A percentile compares a stretch with the other conserved stretches of the same genome.
phyloP scores from a whole-genome alignment of 2,888 invertebrate genomes.

The Rhamnusium bicolor region DNA sequence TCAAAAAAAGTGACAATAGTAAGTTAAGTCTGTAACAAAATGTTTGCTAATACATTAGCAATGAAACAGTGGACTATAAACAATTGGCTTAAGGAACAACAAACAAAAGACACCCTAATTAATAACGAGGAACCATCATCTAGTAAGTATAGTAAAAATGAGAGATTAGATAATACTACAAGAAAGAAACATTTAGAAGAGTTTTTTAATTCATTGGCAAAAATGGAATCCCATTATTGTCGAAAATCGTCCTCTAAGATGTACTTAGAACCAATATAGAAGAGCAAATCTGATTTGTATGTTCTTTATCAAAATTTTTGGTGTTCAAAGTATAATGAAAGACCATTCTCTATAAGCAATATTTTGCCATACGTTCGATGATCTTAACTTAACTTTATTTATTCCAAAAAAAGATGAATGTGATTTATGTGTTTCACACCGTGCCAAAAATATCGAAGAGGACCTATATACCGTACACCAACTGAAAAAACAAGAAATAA shows the following conservation, averaged over 20 bases:
- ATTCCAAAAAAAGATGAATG: conserved; percentile 1
- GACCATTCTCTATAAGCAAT: conserved; percentile 2
- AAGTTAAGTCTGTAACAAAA: no score
- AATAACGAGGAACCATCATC: conserved; percentile 17
- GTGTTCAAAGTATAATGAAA: neutral
- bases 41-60: no score
- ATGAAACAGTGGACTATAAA: conserved; percentile 9
- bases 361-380: conserved; percentile 9
- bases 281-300: conserved; percentile 10
- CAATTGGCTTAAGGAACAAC: conserved; percentile 2
- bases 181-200: conserved; percentile 3
- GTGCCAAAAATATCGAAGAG: conserved; percentile 1
- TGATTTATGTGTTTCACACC: conserved; percentile 12
- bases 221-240: conserved; percentile 12
- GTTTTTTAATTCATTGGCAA: conserved; percentile 8
- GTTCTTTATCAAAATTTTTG: conserved; percentile 12
- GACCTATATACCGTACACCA: conserved; percentile 3
- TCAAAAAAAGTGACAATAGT: conserved; percentile 7
- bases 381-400: neutral
- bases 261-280: conserved; percentile 11
- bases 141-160: neutral
- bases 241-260: neutral
- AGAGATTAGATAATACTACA: neutral
- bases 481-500: conserved; percentile 18
- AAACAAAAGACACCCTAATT: conserved; percentile 1